Evolutionary conservation across 2,888 invertebrate species (phyloP).

Genomic region (Capitulum mitella): DNA sequence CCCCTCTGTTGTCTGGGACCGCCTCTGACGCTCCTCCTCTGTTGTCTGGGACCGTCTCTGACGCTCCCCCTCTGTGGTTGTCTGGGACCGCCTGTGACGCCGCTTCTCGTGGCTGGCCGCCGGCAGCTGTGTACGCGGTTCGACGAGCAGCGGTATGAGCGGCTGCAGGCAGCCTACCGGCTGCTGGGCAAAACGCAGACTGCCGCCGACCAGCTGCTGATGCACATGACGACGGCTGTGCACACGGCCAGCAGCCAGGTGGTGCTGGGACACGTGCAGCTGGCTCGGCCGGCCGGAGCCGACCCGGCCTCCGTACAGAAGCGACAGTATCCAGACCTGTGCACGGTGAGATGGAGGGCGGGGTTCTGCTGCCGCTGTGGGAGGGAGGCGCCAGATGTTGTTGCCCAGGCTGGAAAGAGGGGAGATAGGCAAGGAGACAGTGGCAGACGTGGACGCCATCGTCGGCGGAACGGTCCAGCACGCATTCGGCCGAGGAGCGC

Average conservation of each 20-base stretch:
- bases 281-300: conserved; percentile 40
- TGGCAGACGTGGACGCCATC: too few species aligned
- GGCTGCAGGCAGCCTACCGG: conserved; percentile 78
- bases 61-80: neutral
- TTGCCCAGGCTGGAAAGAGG: too few species aligned
- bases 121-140: conserved; percentile 50
- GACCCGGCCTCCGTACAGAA: conserved; percentile 48
- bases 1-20: too few species aligned
- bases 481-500: too few species aligned
- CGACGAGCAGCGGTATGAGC: conserved; percentile 67
- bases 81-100: too few species aligned
- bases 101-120: neutral
- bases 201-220: conserved; percentile 88
- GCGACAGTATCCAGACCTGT: conserved; percentile 73
- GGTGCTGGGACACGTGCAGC: conserved; percentile 52
- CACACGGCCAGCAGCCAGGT: conserved; percentile 65
- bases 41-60: neutral
- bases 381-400: too few species aligned
- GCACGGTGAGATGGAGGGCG: conserved; percentile 56
- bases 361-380: too few species aligned
- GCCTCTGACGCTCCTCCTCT: too few species aligned
- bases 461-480: too few species aligned
- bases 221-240: conserved; percentile 89
- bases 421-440: too few species aligned
- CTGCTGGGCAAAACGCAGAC: conserved; percentile 83